A percentile compares a stretch with the other conserved stretches of the same genome.
Conservation (phyloP, 2,797 vertebrate species). For the Poecilia picta region DNA sequence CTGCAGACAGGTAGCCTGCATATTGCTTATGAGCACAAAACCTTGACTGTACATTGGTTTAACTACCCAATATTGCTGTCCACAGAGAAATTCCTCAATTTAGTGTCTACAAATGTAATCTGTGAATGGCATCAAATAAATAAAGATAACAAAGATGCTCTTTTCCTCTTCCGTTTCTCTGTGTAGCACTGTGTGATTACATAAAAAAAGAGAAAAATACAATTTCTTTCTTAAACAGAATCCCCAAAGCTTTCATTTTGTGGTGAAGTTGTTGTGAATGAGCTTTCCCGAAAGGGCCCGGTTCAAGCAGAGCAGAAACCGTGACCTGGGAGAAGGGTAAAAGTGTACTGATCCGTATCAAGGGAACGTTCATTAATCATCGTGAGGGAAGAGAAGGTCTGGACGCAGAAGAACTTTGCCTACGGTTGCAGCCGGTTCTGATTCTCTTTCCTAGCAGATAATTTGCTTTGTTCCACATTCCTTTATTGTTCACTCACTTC, state of each 20-base stretch:
- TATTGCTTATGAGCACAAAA: background rate
- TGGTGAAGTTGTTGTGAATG: constrained; percentile 33
- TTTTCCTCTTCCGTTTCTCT: constrained; percentile 20
- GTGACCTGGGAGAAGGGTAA: constrained; percentile 31
- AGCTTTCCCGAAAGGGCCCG: constrained; percentile 18
- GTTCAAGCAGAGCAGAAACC: constrained; percentile 53
- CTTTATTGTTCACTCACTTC: background rate
- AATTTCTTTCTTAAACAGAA: constrained; percentile 9
- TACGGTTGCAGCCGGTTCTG: constrained; percentile 8
- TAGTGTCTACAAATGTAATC: background rate
- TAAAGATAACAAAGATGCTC: constrained; percentile 3
- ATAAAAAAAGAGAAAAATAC: background rate
- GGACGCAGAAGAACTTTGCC: constrained; percentile 26
- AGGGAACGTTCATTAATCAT: constrained; percentile 64
- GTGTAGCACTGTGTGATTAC: constrained; percentile 14
- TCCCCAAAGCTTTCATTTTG: constrained; percentile 15
- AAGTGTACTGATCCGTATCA: constrained; percentile 43
- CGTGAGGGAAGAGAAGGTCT: constrained; percentile 11
- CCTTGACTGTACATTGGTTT: constrained; percentile 19
- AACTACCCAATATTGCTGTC: constrained; percentile 5
- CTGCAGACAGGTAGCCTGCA: constrained; percentile 31
- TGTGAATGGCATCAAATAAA: constrained; percentile 2
- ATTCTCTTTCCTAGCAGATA: constrained; percentile 28
- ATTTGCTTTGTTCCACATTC: constrained; percentile 37
- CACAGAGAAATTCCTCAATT: constrained; percentile 5